Evolutionary conservation across 2,888 invertebrate species (phyloP).

Genomic region (Drosophila melanosoma): DNA sequence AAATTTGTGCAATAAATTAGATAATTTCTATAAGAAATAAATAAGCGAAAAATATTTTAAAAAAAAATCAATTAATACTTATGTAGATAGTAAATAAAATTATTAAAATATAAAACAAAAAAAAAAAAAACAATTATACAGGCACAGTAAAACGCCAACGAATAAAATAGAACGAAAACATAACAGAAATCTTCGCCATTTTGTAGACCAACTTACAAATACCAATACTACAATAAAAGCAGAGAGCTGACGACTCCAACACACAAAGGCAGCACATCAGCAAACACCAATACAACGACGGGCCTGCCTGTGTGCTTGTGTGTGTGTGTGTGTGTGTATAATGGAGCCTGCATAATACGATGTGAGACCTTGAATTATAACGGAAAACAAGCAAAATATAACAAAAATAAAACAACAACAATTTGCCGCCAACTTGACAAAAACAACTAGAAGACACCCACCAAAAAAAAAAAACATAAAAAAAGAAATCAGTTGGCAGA

Average conservation of each 20-base stretch:
- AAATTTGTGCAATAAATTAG: constrained; percentile 68
- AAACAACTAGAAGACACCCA: constrained; percentile 51
- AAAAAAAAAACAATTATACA: constrained; percentile 33
- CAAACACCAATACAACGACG: constrained; percentile 25
- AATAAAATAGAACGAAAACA: constrained; percentile 2
- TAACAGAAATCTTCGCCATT: constrained; percentile 31
- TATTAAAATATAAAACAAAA: constrained; percentile 16
- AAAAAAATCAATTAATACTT: constrained; percentile 38
- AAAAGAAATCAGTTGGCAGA: constrained; percentile 2
- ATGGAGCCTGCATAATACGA: constrained; percentile 26
- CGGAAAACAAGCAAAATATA: constrained; percentile 30
- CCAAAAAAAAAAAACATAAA: constrained; percentile 32
- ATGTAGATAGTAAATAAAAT: constrained; percentile 45
- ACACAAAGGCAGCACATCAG: constrained; percentile 13
- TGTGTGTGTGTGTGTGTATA: constrained; percentile 11
- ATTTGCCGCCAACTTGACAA: constrained; percentile 61
- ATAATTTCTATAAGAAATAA: constrained; percentile 65
- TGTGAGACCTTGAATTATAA: constrained; percentile 57
- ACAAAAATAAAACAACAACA: constrained; percentile 6
- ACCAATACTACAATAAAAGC: constrained; percentile 15
- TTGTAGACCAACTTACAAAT: constrained; percentile 42
- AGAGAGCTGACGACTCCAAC: constrained; percentile 12
- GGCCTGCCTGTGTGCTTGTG: neutral
- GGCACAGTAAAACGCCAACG: constrained; percentile 5
- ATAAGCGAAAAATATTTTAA: constrained; percentile 45